Percentiles rank a stretch among this genome's conserved stretches.
Evolutionary conservation across 2,113 vertebrate species (phyloP).

Genomic region (Dascyllus trimaculatus): DNA sequence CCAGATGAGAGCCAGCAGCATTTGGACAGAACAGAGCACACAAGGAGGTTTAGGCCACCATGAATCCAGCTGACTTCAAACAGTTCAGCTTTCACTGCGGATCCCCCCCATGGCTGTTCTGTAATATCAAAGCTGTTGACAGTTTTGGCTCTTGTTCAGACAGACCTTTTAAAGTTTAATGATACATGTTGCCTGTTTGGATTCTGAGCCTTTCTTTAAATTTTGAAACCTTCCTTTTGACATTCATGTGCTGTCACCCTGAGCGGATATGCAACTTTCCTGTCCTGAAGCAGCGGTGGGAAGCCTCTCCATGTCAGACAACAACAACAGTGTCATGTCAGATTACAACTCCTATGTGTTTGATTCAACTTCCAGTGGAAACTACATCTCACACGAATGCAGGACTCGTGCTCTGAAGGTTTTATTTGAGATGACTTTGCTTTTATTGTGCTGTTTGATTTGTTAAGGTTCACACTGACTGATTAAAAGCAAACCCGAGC

Average conservation of each 20-base stretch:
- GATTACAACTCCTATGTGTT: neutral
- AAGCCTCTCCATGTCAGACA: constrained; percentile 3
- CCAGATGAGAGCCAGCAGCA: neutral
- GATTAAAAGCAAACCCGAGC: neutral
- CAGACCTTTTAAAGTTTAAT: constrained; percentile 60
- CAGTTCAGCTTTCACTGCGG: neutral
- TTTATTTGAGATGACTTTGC: neutral
- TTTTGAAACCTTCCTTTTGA: too few species aligned
- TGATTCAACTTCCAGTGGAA: neutral
- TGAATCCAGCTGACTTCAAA: constrained; percentile 38
- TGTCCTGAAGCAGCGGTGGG: constrained; percentile 4
- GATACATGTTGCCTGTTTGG: constrained; percentile 33
- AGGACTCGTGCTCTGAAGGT: neutral
- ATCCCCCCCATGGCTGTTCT: constrained; percentile 17
- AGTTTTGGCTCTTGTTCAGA: constrained; percentile 50
- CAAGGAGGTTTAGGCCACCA: constrained; percentile 6
- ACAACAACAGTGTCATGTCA: neutral
- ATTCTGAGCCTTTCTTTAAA: constrained; percentile 11
- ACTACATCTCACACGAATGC: neutral
- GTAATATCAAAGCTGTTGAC: constrained; percentile 47
- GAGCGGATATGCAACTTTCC: constrained; percentile 3
- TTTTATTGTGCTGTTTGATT: neutral
- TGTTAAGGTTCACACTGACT: neutral
- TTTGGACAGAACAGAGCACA: neutral
- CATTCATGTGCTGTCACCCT: constrained; percentile 1